Conservation (phyloP, 2,113 vertebrate species). For the Himantopus leucocephalus region DNA sequence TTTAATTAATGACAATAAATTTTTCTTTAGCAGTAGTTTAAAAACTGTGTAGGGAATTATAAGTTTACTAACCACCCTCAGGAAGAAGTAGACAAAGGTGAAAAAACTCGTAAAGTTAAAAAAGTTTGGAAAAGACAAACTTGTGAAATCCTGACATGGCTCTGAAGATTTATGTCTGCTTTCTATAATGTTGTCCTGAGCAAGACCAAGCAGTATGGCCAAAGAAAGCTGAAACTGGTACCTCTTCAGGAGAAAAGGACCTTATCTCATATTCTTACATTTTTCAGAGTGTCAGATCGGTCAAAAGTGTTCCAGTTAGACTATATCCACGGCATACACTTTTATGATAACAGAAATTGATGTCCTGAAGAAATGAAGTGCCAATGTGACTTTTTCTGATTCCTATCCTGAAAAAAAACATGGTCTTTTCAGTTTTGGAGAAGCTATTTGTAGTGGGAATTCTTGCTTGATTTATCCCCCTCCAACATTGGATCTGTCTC, state of each 20-base stretch:
- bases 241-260: background rate
- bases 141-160: background rate
- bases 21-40: background rate
- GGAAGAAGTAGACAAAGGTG: background rate
- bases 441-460: background rate
- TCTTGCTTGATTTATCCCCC: background rate
- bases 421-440: background rate
- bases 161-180: background rate
- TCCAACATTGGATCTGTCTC: background rate
- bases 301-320: background rate
- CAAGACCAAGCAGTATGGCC: background rate
- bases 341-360: background rate
- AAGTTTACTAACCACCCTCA: background rate
- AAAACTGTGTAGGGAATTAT: background rate
- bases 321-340: background rate
- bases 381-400: background rate
- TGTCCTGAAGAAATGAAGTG: background rate
- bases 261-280: background rate
- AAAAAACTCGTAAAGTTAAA: background rate
- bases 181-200: background rate
- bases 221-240: background rate
- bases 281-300: background rate
- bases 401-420: background rate
- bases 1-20: background rate
- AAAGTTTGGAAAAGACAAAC: background rate